Base-by-base conservation (phyloP, 1,140 invertebrate genomes). In the Drosophila leontia region DNA sequence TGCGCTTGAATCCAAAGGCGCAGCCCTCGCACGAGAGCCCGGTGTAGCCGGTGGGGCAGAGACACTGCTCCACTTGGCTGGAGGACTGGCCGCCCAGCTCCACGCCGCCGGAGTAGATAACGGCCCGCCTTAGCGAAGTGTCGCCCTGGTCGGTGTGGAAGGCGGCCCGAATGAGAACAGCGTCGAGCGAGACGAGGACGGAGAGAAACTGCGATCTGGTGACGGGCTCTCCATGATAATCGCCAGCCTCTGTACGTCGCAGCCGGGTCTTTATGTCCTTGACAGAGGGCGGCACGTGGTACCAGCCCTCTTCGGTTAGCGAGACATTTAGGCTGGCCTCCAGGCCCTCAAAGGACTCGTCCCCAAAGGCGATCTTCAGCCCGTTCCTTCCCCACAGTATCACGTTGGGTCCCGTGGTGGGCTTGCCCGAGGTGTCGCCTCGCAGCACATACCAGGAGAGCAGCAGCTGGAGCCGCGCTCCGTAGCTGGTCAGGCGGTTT, bases 71-170 rank as follows among this genome's bases (percentile, higher is more conserved):
- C 2, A 96, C 94, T 2, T 93, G 85, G 59, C 91, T 94, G 7
- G 68, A 70, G 9, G 72, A 80, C 32, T 91, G 58, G 0, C 60
- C 76, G 0, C 81, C 81, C 8, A 91, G 72, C 5, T 93, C 92
- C n/a, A 87, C 71, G 7, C 93, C 56, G 77, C 93, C 94, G 75
- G 91, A 65, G 57, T 87, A 80, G 6, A 93, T 81, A 23, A 84
- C 70, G 0, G 85, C 91, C 7, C 83, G 62, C 63, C 93, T 93
- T 26, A 94, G 78, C 9, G 93, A 95, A 42, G 96, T 97, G 93
- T 99, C 97, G 65, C 97, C 96, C 93, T 99, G 98, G 91, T 98
- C 98, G 0, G 97, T 97, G 92, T 99, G 98, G 93, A 96, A 99
- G 60, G 97, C 97, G 0, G 98, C 98, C 59, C 98, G 94, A 29